Evolutionary conservation across 2,888 invertebrate species (phyloP).

Genomic region (Eulithis prunata): DNA sequence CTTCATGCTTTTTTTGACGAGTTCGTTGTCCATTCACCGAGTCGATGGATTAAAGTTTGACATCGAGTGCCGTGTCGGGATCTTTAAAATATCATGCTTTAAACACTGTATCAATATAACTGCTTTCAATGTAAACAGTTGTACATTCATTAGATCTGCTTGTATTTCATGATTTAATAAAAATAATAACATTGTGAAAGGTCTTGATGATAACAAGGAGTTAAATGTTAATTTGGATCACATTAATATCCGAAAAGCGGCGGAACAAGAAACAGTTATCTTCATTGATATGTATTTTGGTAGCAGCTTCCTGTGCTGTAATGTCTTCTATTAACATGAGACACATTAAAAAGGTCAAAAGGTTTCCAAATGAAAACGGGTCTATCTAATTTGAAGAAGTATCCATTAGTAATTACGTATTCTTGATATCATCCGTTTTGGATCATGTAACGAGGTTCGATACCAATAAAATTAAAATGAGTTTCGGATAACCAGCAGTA

Average conservation of each 20-base stretch:
- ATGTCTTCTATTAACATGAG: constrained; percentile 35
- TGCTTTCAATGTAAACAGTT: constrained; percentile 33
- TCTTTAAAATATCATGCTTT: constrained; percentile 56
- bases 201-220: constrained; percentile 24
- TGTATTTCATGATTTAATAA: constrained; percentile 28
- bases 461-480: constrained; percentile 64
- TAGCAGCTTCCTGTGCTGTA: constrained; percentile 37
- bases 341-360: constrained; percentile 38
- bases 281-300: constrained; percentile 35
- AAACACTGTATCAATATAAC: constrained; percentile 57
- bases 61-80: constrained; percentile 66
- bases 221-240: constrained; percentile 30
- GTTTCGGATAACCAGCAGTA: constrained; percentile 53
- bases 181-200: constrained; percentile 18
- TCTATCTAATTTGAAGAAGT: constrained; percentile 56
- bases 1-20: constrained; percentile 69
- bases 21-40: constrained; percentile 69
- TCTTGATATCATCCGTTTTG: constrained; percentile 54
- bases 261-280: constrained; percentile 30
- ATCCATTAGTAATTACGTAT: constrained; percentile 63
- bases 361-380: constrained; percentile 34
- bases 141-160: constrained; percentile 26
- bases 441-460: constrained; percentile 53
- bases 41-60: constrained; percentile 57
- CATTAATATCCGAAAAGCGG: constrained; percentile 20